phyloP scores from a whole-genome alignment of 2,113 vertebrate genomes.

The Corvus cornix region DNA sequence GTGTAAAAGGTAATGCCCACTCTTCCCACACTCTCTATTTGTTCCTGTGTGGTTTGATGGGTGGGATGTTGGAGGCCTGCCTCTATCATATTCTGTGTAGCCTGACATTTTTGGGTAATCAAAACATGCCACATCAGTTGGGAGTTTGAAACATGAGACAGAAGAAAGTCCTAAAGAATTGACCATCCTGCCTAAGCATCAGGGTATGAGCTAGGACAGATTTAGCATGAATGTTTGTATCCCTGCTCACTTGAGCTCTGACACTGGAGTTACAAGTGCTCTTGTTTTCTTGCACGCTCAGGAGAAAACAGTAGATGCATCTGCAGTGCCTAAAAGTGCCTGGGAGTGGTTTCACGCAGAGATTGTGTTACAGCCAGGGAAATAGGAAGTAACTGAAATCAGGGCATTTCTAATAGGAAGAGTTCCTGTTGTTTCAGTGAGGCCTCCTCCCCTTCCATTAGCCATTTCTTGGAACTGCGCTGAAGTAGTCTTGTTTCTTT shows the following conservation, averaged over 20 bases:
- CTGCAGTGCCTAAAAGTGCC: neutral
- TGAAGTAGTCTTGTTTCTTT: neutral
- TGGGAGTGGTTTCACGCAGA: neutral
- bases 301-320: neutral
- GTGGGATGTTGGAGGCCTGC: neutral
- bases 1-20: constrained; percentile 66
- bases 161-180: neutral
- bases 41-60: neutral
- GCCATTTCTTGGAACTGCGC: neutral
- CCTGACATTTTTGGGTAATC: neutral
- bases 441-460: neutral
- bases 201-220: neutral
- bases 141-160: neutral
- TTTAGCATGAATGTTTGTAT: neutral
- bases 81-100: neutral
- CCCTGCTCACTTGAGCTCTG: neutral
- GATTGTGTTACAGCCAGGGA: neutral
- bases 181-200: neutral
- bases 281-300: neutral
- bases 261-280: neutral
- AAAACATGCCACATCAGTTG: neutral
- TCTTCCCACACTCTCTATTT: neutral
- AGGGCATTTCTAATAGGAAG: neutral
- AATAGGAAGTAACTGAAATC: neutral
- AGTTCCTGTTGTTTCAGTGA: neutral